Base-by-base conservation (phyloP, 2,797 vertebrate species). In the Helarctos malayanus region DNA sequence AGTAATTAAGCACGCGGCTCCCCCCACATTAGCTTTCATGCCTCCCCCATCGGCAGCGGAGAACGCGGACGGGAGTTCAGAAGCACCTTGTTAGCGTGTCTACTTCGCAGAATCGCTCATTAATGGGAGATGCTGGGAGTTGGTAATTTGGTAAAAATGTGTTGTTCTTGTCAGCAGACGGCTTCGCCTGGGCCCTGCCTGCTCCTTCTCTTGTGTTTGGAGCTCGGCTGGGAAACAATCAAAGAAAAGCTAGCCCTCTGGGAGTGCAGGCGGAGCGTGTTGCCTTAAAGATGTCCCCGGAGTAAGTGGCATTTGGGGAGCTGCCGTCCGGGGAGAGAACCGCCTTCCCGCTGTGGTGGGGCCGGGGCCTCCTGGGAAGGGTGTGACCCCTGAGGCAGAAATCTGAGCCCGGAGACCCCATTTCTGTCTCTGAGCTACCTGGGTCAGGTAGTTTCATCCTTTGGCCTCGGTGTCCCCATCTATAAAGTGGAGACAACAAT, bases 51-150 rank as follows among this genome's bases (percentile, higher is more conserved):
- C 5, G 54, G 94, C 93, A 83, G 56, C 4, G 0, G 45, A 38
- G 32, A 4, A 32, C 0, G 35, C 0, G 13, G 52, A 65, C 1
- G 29, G 91, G 52, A 54, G 75, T 23, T 86, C 85, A 52, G 79
- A 65, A 78, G 47, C 57, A 2, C 81, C 93, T 93, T 79, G 88
- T 95, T 75, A 92, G 94, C 8, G 1, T 9, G 54, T 35, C 89
- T 73, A 73, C 75, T 85, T 91, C 45, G 56, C n/a, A 21, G 90
- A 89, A 47, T 68, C 0, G 27, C 76, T 93, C 1, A 0, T 49
- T 87, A 73, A 81, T 49, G 89, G 86, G 29, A 41, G 83, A 19
- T 27, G 92, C 90, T 32, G 83, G 76, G 78, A 97, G 75, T 15
- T 32, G 23, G 91, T 71, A n/a, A 80, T 86, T 86, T 71, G 93